Base-by-base conservation (phyloP, 2,113 vertebrate genomes). In the Petaurus breviceps region DNA sequence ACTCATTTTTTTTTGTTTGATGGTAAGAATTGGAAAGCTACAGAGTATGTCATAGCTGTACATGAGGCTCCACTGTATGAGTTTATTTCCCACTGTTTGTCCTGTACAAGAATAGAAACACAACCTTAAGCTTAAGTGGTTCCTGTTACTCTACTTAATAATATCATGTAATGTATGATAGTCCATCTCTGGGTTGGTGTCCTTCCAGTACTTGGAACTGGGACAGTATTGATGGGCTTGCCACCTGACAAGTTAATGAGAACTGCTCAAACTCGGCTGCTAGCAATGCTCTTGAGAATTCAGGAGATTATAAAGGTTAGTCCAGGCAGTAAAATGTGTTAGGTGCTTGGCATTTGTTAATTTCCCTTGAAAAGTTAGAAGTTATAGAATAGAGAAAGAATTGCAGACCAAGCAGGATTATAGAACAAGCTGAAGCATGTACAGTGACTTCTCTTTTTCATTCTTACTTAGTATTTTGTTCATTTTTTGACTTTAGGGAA, bases 31-130 rank as follows among this genome's bases (percentile, higher is more conserved):
- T 57, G 8, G 96, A 93, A 19, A 90, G 47, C 94, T 55, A 22
- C 22, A 90, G 96, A 93, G 95, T 43, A 93, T 3, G 46, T 90
- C 9, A 43, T 96, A 43, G 16, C 90, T 28, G 8, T 93, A 51
- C 25, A 57, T 28, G n/a, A 89, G 49, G 47, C 37, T 77, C 26
- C 23, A 4, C 90, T 90, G n/a, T 24, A 91, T 96, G 77, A 47
- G 23, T 90, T 96, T 93, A 54, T 96, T 97, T 97, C 68, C 90
- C 93, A 92, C 31, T 90, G 37, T 84, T 84, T 43, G n/a, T 93
- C 49, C 52, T 90, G n/a, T 47, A 92, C 90, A 93, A 96, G 31
- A 92, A 28, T 89, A 90, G 94, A 92, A 91, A 10, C 49, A 4
- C 51, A 43, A 43, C 37, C n/a, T 84, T 84, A 84, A 84, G 19